phyloP scores from a whole-genome alignment of 1,140 invertebrate species.

The Drosophila bifasciata region DNA sequence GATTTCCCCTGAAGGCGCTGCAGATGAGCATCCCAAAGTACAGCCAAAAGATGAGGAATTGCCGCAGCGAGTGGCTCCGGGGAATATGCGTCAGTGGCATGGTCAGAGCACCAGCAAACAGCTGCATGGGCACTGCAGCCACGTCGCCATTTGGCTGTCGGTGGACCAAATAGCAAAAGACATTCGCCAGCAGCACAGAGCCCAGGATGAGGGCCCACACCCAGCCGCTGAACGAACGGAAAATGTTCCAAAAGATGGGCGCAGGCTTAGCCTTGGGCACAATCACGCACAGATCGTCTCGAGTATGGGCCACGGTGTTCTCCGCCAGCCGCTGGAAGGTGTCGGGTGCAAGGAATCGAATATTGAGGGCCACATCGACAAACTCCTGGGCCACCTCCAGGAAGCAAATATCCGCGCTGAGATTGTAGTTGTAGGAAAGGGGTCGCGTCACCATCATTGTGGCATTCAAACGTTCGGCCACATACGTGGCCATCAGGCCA shows the following conservation, averaged over 20 bases:
- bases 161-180: constrained; percentile 40
- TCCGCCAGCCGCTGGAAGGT: constrained; percentile 58
- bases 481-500: constrained; percentile 59
- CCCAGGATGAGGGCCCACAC: constrained; percentile 62
- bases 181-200: constrained; percentile 48
- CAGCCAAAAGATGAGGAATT: constrained; percentile 73
- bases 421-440: constrained; percentile 41
- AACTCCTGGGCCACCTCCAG: constrained; percentile 63
- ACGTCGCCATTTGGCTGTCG: neutral
- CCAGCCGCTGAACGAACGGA: constrained; percentile 61
- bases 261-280: constrained; percentile 71
- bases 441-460: constrained; percentile 65
- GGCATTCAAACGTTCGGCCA: constrained; percentile 73
- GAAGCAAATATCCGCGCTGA: constrained; percentile 58
- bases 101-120: constrained; percentile 56
- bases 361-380: constrained; percentile 74
- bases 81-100: constrained; percentile 52
- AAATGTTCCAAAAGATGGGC: constrained; percentile 74
- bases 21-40: constrained; percentile 74
- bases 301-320: constrained; percentile 61
- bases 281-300: constrained; percentile 76
- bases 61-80: constrained; percentile 24
- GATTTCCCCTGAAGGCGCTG: constrained; percentile 66
- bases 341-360: constrained; percentile 60
- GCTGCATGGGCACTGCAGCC: constrained; percentile 35